These are phyloP conservation scores for Nudaria mundana DNA, from an alignment of 2,888 invertebrate genomes.

Conservation along the genomic window DNA sequence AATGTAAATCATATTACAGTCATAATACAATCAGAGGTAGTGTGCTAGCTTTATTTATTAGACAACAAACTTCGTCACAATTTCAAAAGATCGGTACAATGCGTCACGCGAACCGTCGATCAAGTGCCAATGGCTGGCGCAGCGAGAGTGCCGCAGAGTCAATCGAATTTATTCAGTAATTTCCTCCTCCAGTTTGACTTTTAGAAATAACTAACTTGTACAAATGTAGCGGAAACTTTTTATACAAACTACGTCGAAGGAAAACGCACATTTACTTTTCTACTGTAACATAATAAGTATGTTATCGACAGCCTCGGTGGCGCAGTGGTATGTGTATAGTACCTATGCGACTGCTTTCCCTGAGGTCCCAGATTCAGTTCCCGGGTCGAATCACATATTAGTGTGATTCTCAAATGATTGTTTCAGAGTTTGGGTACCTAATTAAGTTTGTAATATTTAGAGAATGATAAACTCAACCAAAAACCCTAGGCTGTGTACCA, in stretches of 20 bases:
- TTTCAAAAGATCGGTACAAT: slow-evolving; percentile 32
- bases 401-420: no score
- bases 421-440: no score
- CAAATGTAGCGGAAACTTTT: slow-evolving; percentile 49
- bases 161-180: slow-evolving; percentile 75
- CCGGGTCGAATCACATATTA: no score
- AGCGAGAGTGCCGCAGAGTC: slow-evolving; percentile 48
- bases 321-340: no score
- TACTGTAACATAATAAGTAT: slow-evolving; percentile 20
- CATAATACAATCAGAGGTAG: slow-evolving; percentile 17
- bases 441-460: no score
- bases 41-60: slow-evolving; percentile 36
- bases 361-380: no score
- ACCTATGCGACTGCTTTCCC: no score
- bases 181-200: slow-evolving; percentile 56
- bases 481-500: no score
- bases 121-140: slow-evolving; percentile 52
- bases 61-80: slow-evolving; percentile 37
- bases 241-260: slow-evolving; percentile 24
- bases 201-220: slow-evolving; percentile 52
- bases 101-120: slow-evolving; percentile 68
- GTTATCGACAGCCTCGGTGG: no score
- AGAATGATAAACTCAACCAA: no score
- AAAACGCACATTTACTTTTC: slow-evolving; percentile 22
- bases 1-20: slow-evolving; percentile 24